Conservation (phyloP, 2,113 vertebrate genomes). For the Catagonus wagneri region DNA sequence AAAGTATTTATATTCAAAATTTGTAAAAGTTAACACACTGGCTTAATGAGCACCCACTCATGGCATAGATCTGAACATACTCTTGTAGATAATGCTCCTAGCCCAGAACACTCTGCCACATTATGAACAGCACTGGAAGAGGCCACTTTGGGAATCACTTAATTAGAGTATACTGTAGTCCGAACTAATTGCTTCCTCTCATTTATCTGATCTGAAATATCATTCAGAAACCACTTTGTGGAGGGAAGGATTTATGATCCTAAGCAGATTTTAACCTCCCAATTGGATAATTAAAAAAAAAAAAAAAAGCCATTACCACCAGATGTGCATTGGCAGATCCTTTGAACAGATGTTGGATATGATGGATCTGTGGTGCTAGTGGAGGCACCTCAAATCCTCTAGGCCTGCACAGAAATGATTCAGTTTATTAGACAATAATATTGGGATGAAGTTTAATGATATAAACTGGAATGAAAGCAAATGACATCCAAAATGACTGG, state of each 20-base stretch:
- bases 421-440: slow-evolving; percentile 68
- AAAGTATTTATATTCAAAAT: background rate
- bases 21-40: background rate
- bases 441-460: slow-evolving; percentile 74
- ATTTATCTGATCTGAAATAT: slow-evolving; percentile 73
- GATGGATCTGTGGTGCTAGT: slow-evolving; percentile 55
- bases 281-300: slow-evolving; percentile 74
- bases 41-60: background rate
- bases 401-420: slow-evolving; percentile 59
- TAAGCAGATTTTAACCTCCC: slow-evolving; percentile 75
- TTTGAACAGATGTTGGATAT: slow-evolving; percentile 75
- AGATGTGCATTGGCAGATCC: slow-evolving; percentile 73
- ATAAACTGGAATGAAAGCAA: slow-evolving; percentile 60
- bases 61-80: background rate
- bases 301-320: slow-evolving; percentile 60
- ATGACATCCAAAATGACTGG: slow-evolving; percentile 55
- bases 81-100: background rate
- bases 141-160: slow-evolving; percentile 59
- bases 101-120: background rate
- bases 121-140: slow-evolving; percentile 38
- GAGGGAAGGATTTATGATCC: slow-evolving; percentile 74
- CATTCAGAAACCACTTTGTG: slow-evolving; percentile 66
- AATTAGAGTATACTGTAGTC: slow-evolving; percentile 48
- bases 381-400: slow-evolving; percentile 29
- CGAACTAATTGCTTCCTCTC: slow-evolving; percentile 58